Conservation (phyloP, 2,797 vertebrate genomes). For the Betta splendens region DNA sequence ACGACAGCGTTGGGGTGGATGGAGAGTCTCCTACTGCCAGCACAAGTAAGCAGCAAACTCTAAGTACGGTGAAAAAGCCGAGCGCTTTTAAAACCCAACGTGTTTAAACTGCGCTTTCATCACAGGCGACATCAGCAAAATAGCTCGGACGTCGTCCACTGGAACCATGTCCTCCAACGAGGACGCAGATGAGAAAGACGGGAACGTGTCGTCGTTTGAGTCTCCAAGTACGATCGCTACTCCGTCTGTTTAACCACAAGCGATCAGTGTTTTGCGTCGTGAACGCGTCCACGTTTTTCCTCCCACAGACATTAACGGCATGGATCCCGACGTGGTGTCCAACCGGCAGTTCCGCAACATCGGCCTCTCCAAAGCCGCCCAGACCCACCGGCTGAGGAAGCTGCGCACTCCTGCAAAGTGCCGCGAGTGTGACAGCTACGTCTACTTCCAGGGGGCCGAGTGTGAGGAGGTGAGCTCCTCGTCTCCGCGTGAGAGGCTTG, state of each 20-base stretch:
- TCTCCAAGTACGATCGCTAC: slow-evolving; percentile 76
- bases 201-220: slow-evolving; percentile 81
- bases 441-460: slow-evolving; percentile 97
- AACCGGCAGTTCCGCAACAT: slow-evolving; percentile 90
- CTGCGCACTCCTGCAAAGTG: slow-evolving; percentile 93
- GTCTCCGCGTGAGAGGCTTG: background rate
- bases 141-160: slow-evolving; percentile 82
- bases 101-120: background rate
- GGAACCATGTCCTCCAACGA: slow-evolving; percentile 89
- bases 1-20: slow-evolving; percentile 82
- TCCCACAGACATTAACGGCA: slow-evolving; percentile 86
- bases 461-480: slow-evolving; percentile 91
- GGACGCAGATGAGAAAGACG: slow-evolving; percentile 86
- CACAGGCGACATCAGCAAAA: slow-evolving; percentile 86
- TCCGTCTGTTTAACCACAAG: background rate
- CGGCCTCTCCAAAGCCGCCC: slow-evolving; percentile 93
- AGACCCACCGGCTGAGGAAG: slow-evolving; percentile 91
- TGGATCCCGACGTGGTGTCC: slow-evolving; percentile 85
- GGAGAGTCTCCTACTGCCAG: slow-evolving; percentile 78
- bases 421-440: slow-evolving; percentile 96
- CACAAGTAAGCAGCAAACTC: slow-evolving; percentile 73
- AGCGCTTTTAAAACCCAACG: too few relatives aligned
- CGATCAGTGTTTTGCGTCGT: background rate
- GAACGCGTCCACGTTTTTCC: background rate
- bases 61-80: too few relatives aligned